Conservation (phyloP, 2,888 invertebrate genomes). For the Yponomeuta malinellus region DNA sequence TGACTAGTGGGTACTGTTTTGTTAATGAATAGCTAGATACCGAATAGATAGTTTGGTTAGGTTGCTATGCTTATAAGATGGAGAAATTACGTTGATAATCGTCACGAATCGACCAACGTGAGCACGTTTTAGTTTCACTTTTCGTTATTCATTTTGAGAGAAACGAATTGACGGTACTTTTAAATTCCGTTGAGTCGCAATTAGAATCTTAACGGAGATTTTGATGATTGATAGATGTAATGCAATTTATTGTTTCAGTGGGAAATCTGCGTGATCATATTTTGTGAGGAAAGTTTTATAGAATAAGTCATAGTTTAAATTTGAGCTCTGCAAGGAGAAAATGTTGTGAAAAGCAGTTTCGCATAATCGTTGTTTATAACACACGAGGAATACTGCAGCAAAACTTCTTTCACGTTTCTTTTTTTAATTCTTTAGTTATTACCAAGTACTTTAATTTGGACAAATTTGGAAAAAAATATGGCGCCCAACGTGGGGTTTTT, state of each 20-base stretch:
- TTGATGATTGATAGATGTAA: neutral
- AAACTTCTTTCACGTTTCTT: too few relatives aligned
- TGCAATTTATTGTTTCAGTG: too few relatives aligned
- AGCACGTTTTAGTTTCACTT: conserved; percentile 5
- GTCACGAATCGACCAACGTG: neutral
- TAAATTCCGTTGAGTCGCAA: neutral
- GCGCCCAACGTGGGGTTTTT: neutral
- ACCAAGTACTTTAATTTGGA: too few relatives aligned
- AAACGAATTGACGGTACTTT: neutral
- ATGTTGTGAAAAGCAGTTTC: too few relatives aligned
- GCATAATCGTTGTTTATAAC: too few relatives aligned
- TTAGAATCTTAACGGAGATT: neutral
- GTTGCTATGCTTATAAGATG: neutral
- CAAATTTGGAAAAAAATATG: neutral
- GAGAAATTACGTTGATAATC: conserved; percentile 1
- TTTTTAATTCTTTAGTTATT: too few relatives aligned
- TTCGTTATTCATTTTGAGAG: neutral
- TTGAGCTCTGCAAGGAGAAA: too few relatives aligned
- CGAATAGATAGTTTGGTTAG: neutral
- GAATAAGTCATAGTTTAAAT: too few relatives aligned
- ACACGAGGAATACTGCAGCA: too few relatives aligned
- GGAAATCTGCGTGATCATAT: too few relatives aligned
- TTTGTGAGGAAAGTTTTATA: too few relatives aligned
- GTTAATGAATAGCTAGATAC: neutral
- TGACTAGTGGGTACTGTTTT: too few relatives aligned